A percentile compares a stretch with the other conserved stretches of the same genome.
phyloP scores from a whole-genome alignment of 2,888 invertebrate genomes.

The Hecatera dysodea region DNA sequence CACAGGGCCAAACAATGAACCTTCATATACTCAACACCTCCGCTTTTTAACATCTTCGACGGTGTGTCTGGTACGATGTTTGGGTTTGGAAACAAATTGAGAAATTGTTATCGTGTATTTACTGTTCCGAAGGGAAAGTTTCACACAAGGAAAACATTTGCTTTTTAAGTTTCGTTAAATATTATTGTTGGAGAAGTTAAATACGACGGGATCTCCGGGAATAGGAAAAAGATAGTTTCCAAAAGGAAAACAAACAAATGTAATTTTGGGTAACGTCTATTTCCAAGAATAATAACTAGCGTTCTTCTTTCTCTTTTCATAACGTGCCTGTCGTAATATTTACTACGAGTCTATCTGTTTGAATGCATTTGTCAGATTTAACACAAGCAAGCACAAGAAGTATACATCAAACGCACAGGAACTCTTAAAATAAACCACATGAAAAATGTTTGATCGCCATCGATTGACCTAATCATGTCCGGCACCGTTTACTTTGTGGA shows the following conservation, averaged over 20 bases:
- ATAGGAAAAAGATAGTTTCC: slow-evolving; percentile 16
- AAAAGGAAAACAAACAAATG: slow-evolving; percentile 17
- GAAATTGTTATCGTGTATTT: slow-evolving; percentile 77
- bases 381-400: slow-evolving; percentile 51
- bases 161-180: slow-evolving; percentile 55
- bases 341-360: slow-evolving; percentile 47
- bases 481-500: slow-evolving; percentile 76
- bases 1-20: slow-evolving; percentile 83
- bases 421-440: slow-evolving; percentile 77
- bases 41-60: slow-evolving; percentile 83
- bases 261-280: slow-evolving; percentile 20
- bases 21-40: slow-evolving; percentile 84
- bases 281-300: slow-evolving; percentile 39
- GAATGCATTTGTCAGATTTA: slow-evolving; percentile 58
- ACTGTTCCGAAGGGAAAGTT: slow-evolving; percentile 71
- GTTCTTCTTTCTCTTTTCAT: slow-evolving; percentile 47
- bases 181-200: slow-evolving; percentile 38
- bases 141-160: slow-evolving; percentile 63
- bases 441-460: slow-evolving; percentile 80
- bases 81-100: slow-evolving; percentile 78
- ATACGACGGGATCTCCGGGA: slow-evolving; percentile 17
- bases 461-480: slow-evolving; percentile 85
- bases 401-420: slow-evolving; percentile 69
- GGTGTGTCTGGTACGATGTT: slow-evolving; percentile 77
- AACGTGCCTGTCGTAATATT: slow-evolving; percentile 49